Evolutionary conservation across 2,888 invertebrate genomes (phyloP), one percentile per base, ranked within the genome.

Genomic region (Sminthurinus aureus): DNA sequence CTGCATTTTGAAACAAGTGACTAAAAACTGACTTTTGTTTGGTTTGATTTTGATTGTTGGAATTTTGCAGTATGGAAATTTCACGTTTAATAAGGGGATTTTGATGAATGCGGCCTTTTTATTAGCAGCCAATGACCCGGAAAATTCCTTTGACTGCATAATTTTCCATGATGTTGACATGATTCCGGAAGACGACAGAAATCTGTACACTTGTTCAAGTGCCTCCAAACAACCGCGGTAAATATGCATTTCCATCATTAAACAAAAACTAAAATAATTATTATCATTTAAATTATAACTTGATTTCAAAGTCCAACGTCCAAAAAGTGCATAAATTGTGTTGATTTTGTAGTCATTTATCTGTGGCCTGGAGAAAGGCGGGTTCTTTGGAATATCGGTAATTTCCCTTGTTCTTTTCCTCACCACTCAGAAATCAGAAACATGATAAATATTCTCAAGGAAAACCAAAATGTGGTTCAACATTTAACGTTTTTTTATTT

Each of bases 91-190:
- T 87, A 90, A 90, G 82, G 90, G 90, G 8, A 87, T 89, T 20
- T 87, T 90, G 69, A 89, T 90, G 90, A 90, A 90, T 85, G 89
- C 90, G 9, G 90, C 89, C 20, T 90, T 90, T 82, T 83, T 89
- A 24, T 87, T 89, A 73, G 89, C 90, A 0, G 85, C 90, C 75
- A 87, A 87, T 26, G 38, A 38, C 6, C 38, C 38, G 6, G 90
- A 90, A 75, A 85, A 90, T 92, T 69, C 82, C 73, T 87, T 86
- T 52, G 86, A 88, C 80, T 88, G 88, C 83, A 84, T 86, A 91
- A 94, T 98, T 89, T 98, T 98, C 91, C 98, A 98, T 91, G 98
- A 98, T 91, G 96, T 98, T 78, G 98, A 98, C 91, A 93, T 98
- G 84, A 91, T 98, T 89, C 98, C 98, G 0, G 94, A 98, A 89